Conservation (phyloP, 30 jellyfish, hydroid and myxozoan species). For the Sanderia malayensis region DNA sequence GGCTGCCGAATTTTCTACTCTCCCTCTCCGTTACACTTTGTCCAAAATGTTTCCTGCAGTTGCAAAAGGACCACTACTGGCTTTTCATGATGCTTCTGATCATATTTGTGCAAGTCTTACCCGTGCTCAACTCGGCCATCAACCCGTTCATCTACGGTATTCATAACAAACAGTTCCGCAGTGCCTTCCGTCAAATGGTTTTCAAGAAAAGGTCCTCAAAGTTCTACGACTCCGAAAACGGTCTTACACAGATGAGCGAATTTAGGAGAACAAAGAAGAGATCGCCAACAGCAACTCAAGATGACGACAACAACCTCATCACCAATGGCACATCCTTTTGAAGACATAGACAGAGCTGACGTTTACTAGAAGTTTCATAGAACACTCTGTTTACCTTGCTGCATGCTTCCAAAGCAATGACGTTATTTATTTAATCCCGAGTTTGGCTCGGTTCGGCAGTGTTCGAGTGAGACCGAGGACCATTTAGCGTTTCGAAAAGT, state of each 20-base stretch:
- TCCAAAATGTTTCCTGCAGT: constrained; percentile 34
- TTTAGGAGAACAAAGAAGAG: constrained; percentile 3
- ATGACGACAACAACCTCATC: background rate
- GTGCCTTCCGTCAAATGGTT: constrained; percentile 70
- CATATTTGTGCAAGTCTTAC: constrained; percentile 74
- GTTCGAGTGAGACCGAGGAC: no score
- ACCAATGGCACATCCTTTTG: background rate
- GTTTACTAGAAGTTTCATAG: no score
- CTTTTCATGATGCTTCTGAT: constrained; percentile 44
- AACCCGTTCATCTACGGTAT: constrained; percentile 90
- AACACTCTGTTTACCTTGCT: no score
- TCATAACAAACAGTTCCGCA: constrained; percentile 76
- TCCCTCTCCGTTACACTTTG: constrained; percentile 22
- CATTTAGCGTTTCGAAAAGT: no score
- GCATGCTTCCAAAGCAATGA: no score
- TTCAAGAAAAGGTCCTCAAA: constrained; percentile 45
- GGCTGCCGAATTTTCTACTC: constrained; percentile 88
- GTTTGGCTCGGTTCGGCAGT: no score
- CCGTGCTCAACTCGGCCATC: constrained; percentile 73
- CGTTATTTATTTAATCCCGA: no score
- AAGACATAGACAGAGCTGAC: no score
- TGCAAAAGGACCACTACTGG: constrained; percentile 18
- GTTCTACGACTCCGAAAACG: constrained; percentile 45
- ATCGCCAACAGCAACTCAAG: background rate
- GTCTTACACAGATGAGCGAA: constrained; percentile 21